Conservation (phyloP, 2,113 vertebrate species). For the Microtus richardsoni region DNA sequence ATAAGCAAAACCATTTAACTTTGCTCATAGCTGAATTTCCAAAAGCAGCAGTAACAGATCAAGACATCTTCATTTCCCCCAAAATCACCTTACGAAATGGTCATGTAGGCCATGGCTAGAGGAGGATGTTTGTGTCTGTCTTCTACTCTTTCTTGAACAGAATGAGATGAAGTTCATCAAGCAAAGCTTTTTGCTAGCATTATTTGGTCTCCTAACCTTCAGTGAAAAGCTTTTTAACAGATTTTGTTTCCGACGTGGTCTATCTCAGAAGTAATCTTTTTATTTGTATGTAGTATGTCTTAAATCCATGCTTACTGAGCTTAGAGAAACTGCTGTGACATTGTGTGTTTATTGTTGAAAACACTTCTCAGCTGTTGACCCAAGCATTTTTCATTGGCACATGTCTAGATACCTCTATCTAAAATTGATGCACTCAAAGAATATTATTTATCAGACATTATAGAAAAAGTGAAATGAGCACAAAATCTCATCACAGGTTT, state of each 20-base stretch:
- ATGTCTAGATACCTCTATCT: background rate
- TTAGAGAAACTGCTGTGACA: background rate
- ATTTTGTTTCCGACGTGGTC: background rate
- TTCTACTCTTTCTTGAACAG: background rate
- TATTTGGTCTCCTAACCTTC: conserved; percentile 38
- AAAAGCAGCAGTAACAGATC: background rate
- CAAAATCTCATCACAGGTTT: background rate
- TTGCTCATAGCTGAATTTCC: conserved; percentile 27
- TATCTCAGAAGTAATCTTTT: conserved; percentile 36
- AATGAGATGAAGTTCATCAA: background rate
- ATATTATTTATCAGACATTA: conserved; percentile 1
- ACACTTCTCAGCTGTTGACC: background rate
- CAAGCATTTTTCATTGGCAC: background rate
- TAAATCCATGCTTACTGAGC: background rate
- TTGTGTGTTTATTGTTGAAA: conserved; percentile 14
- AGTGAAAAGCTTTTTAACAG: background rate
- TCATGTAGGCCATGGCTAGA: background rate
- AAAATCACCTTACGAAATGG: conserved; percentile 9
- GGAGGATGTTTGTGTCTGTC: background rate
- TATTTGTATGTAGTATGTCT: background rate
- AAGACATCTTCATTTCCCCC: conserved; percentile 3
- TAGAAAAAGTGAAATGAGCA: conserved; percentile 6
- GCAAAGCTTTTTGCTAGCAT: background rate
- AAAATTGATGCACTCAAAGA: background rate
- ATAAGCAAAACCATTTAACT: conserved; percentile 22